Conservation (phyloP, 37 sponge, comb jelly and placozoan genomes). For the Haliclona indistincta region DNA sequence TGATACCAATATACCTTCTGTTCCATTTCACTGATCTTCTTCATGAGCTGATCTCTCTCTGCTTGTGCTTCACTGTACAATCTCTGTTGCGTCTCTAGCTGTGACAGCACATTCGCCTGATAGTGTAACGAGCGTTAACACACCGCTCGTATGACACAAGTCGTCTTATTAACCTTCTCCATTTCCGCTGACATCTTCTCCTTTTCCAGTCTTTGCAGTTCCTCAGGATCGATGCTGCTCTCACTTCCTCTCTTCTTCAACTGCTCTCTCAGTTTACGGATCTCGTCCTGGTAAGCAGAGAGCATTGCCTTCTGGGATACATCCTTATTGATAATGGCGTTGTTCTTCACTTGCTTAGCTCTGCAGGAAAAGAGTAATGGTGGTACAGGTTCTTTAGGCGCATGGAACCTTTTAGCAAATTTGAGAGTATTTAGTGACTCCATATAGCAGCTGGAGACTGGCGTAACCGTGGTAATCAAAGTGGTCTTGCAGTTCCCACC, state of each 20-base stretch:
- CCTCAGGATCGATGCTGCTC: slow-evolving; percentile 1
- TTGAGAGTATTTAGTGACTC: slow-evolving; percentile 80
- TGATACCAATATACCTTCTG: not conserved
- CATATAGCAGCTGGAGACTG: slow-evolving; percentile 49
- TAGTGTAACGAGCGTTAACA: not conserved
- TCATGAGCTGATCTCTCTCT: slow-evolving; percentile 51
- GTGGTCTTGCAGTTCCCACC: slow-evolving; percentile 95
- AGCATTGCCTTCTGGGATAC: slow-evolving; percentile 84
- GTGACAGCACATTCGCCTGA: slow-evolving; percentile 49
- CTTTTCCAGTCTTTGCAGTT: slow-evolving; percentile 35
- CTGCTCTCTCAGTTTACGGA: slow-evolving; percentile 56
- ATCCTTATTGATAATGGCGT: slow-evolving; percentile 83
- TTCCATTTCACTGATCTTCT: slow-evolving; percentile 47
- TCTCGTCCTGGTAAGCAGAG: slow-evolving; percentile 83
- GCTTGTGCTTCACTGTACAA: slow-evolving; percentile 11
- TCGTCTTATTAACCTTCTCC: slow-evolving; percentile 28
- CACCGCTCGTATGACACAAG: not conserved
- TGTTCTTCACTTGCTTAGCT: slow-evolving; percentile 88
- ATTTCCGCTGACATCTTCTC: slow-evolving; percentile 35
- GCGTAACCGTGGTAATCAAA: slow-evolving; percentile 84
- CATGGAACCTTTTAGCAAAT: slow-evolving; percentile 83
- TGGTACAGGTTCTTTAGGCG: not conserved
- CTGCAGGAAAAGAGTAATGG: slow-evolving; percentile 11
- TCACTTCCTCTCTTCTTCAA: slow-evolving; percentile 44
- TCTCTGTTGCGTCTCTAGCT: slow-evolving; percentile 43